Conservation (phyloP, 2,888 invertebrate genomes). For the Nemoura dubitans region DNA sequence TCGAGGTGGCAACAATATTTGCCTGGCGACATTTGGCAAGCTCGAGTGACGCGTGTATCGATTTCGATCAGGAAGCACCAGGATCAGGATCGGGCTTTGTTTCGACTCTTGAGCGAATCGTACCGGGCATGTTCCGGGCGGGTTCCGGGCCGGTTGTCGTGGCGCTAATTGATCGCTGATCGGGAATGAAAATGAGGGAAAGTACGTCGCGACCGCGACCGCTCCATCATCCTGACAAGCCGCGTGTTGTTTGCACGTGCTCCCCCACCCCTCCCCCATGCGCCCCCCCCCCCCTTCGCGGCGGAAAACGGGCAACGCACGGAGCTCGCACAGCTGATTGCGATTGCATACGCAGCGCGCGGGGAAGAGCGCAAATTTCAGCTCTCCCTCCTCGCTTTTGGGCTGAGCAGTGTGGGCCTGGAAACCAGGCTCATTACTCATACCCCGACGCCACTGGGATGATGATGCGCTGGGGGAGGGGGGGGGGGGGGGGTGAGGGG, state of each 20-base stretch:
- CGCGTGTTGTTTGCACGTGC: slow-evolving; percentile 42
- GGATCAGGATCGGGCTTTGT: neutral
- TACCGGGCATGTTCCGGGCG: too few relatives aligned
- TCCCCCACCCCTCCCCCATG: neutral
- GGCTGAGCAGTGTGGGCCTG: neutral
- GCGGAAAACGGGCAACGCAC: neutral
- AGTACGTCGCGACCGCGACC: slow-evolving; percentile 20
- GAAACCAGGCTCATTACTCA: slow-evolving; percentile 18
- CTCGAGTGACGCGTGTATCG: neutral
- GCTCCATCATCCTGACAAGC: slow-evolving; percentile 43
- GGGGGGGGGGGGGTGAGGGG: neutral
- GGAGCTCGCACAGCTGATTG: neutral
- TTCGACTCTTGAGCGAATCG: neutral
- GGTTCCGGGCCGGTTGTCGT: slow-evolving; percentile 20
- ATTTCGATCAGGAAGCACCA: neutral
- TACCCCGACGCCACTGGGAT: slow-evolving; percentile 4
- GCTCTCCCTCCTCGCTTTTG: slow-evolving; percentile 15
- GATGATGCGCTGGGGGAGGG: too few relatives aligned
- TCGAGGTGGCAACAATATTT: neutral
- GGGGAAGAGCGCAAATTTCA: neutral
- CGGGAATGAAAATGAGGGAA: slow-evolving; percentile 8
- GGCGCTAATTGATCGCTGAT: slow-evolving; percentile 25
- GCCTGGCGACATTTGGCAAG: neutral
- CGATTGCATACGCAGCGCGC: neutral
- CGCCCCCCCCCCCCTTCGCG: neutral